phyloP scores from a whole-genome alignment of 2,888 invertebrate genomes.

The Sympetrum striolatum region DNA sequence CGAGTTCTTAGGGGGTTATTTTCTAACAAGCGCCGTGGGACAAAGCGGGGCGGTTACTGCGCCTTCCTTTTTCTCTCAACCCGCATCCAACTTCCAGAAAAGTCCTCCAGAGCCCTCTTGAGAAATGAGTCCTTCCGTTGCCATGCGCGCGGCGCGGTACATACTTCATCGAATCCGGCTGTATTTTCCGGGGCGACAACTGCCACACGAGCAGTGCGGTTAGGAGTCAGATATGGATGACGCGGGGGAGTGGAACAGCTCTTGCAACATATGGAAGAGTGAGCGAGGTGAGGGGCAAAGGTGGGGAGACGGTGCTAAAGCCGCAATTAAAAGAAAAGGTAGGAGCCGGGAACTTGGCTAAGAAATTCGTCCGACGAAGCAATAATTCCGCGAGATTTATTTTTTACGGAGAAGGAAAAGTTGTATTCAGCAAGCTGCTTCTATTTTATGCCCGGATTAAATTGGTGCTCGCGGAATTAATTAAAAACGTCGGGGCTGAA shows the following conservation, averaged over 20 bases:
- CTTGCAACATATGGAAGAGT: background rate
- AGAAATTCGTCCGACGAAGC: background rate
- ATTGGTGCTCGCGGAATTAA: too few species aligned
- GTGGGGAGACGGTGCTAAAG: background rate
- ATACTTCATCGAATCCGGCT: background rate
- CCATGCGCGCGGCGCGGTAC: background rate
- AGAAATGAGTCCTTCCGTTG: background rate
- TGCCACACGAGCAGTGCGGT: background rate
- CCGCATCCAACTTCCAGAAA: background rate
- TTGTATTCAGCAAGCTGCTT: too few species aligned
- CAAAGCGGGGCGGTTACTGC: too few species aligned
- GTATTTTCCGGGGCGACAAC: background rate
- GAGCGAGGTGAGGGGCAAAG: background rate
- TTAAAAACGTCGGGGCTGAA: too few species aligned
- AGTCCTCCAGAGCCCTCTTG: background rate
- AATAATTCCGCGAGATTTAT: background rate
- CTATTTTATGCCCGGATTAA: too few species aligned
- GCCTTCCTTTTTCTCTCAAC: background rate
- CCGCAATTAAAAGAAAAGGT: background rate
- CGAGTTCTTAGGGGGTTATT: background rate
- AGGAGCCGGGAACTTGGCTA: background rate
- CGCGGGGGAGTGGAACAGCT: background rate
- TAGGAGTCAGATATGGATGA: background rate
- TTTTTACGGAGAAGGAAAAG: too few species aligned
- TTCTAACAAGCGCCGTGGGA: background rate